These are phyloP conservation scores for Platycnemis pennipes DNA, from an alignment of 2,888 invertebrate species.

Conservation along the genomic window DNA sequence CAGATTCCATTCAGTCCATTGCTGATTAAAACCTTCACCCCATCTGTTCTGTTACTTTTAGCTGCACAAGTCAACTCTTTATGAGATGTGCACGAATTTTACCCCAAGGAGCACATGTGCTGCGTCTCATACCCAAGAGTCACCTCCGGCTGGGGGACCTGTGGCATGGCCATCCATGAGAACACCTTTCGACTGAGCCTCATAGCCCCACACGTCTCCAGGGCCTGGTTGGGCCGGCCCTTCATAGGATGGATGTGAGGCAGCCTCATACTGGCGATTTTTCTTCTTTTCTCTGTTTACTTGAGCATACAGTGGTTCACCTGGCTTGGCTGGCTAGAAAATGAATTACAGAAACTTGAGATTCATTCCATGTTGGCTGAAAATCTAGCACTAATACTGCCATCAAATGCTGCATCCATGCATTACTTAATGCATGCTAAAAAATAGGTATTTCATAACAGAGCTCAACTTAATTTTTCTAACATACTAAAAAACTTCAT, in stretches of 20 bases:
- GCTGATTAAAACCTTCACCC: constrained; percentile 39
- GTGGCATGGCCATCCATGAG: constrained; percentile 73
- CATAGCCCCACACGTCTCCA: constrained; percentile 75
- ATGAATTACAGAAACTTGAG: constrained; percentile 34
- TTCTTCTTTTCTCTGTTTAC: constrained; percentile 85
- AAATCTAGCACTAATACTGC: background rate
- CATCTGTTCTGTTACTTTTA: constrained; percentile 62
- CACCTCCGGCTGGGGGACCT: constrained; percentile 77
- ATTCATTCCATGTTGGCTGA: background rate
- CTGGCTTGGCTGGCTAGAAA: constrained; percentile 80
- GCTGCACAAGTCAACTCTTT: constrained; percentile 46
- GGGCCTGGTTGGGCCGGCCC: constrained; percentile 74
- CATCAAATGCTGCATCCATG: constrained; percentile 21
- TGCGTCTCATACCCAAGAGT: constrained; percentile 80
- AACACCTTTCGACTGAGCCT: constrained; percentile 74
- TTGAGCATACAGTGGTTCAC: constrained; percentile 85
- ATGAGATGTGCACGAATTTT: constrained; percentile 35
- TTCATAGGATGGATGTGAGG: constrained; percentile 71
- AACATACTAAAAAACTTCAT: background rate
- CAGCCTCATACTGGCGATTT: constrained; percentile 79
- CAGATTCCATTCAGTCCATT: constrained; percentile 57
- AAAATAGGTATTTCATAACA: background rate
- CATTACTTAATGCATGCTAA: constrained; percentile 28
- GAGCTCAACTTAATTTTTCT: background rate
- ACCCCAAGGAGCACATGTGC: background rate